Evolutionary conservation across 2,113 vertebrate genomes (phyloP).

Genomic region (Acrocephalus arundinaceus): DNA sequence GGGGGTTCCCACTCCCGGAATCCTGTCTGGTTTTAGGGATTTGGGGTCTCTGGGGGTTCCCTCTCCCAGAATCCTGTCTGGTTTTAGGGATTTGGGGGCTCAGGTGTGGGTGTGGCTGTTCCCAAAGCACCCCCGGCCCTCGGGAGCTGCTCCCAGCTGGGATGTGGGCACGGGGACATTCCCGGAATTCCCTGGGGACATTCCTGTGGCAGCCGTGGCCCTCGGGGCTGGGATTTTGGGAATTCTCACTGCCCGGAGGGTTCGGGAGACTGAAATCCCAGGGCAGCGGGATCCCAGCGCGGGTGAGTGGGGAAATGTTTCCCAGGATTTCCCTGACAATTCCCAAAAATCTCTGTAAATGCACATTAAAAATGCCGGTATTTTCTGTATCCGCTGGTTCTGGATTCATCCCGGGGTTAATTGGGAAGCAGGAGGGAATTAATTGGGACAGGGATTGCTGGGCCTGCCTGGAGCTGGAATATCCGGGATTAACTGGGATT

Average conservation of each 20-base stretch:
- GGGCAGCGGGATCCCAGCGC: background rate
- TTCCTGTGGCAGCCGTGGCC: background rate
- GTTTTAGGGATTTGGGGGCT: too few species aligned
- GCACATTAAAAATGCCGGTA: background rate
- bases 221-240: background rate
- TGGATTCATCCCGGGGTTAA: background rate
- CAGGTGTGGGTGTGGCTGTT: background rate
- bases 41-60: too few species aligned
- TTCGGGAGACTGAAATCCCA: background rate
- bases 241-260: background rate
- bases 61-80: too few species aligned
- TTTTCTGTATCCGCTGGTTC: conserved; percentile 12
- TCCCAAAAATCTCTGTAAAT: background rate
- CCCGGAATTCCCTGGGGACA: fast-evolving
- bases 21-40: too few species aligned
- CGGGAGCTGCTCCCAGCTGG: background rate
- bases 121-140: background rate
- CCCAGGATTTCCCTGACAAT: background rate
- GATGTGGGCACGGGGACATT: background rate
- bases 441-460: background rate
- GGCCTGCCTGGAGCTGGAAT: fast-evolving
- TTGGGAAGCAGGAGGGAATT: background rate
- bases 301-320: background rate
- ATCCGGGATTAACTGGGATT: fast-evolving
- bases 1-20: too few species aligned